A percentile compares a stretch with the other conserved stretches of the same genome.
phyloP scores from a whole-genome alignment of 2,797 vertebrate species.

The Cuniculus paca region DNA sequence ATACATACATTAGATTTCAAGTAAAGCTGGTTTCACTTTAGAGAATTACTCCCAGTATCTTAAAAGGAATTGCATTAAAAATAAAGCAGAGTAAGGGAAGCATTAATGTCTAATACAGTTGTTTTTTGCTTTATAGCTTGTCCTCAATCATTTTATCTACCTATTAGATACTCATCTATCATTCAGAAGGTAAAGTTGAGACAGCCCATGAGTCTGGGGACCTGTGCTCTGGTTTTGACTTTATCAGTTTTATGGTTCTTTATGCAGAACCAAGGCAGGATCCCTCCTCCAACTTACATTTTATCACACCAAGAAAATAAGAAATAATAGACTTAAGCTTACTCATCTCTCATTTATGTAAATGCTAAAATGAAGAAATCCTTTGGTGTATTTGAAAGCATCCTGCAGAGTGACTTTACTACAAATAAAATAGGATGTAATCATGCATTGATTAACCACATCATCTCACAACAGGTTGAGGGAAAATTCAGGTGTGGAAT shows the following conservation, averaged over 20 bases:
- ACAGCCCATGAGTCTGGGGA: not conserved
- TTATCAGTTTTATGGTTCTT: not conserved
- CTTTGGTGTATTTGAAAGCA: not conserved
- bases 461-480: constrained; percentile 16
- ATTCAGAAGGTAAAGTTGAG: not conserved
- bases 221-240: not conserved
- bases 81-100: constrained; percentile 61
- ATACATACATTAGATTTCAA: constrained; percentile 59
- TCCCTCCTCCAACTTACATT: not conserved
- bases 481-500: not conserved
- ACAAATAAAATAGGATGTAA: not conserved
- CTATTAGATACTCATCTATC: constrained; percentile 37
- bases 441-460: not conserved
- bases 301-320: not conserved
- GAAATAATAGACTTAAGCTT: not conserved
- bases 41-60: constrained; percentile 47
- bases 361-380: not conserved
- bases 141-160: constrained; percentile 49
- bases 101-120: constrained; percentile 50
- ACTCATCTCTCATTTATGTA: not conserved
- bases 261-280: not conserved
- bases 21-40: constrained; percentile 75
- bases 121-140: constrained; percentile 7
- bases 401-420: not conserved
- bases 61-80: constrained; percentile 56